A percentile compares a stretch with the other conserved stretches of the same genome.
These are phyloP conservation scores for Anthonomus grandis DNA, from an alignment of 1,140 invertebrate genomes.

Conservation along the genomic window DNA sequence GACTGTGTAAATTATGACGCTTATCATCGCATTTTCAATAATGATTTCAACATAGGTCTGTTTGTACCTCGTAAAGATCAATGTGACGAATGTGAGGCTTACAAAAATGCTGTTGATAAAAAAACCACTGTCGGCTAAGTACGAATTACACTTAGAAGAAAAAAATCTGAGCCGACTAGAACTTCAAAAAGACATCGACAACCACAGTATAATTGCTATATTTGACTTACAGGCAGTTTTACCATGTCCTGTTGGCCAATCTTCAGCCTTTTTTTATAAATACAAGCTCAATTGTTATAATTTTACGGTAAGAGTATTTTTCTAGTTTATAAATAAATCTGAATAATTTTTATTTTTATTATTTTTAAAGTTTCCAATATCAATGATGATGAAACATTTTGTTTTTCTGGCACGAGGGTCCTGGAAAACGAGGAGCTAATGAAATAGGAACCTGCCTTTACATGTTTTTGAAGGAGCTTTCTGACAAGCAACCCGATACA, in stretches of 20 bases:
- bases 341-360: not conserved
- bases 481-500: not conserved
- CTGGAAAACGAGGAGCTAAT: no score
- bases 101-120: slow-evolving; percentile 8
- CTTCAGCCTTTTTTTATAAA: slow-evolving; percentile 39
- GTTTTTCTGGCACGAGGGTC: not conserved
- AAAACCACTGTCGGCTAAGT: not conserved
- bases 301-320: slow-evolving; percentile 1
- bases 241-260: slow-evolving; percentile 32
- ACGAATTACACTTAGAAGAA: not conserved
- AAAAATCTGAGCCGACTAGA: not conserved
- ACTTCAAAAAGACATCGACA: not conserved
- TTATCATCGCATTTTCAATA: slow-evolving; percentile 42
- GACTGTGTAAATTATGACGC: slow-evolving; percentile 32
- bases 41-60: slow-evolving; percentile 44
- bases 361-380: not conserved
- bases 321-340: slow-evolving; percentile 24
- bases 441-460: not conserved
- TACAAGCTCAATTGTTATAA: slow-evolving; percentile 46
- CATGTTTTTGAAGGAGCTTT: not conserved
- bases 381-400: not conserved
- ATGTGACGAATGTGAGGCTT: slow-evolving; percentile 44
- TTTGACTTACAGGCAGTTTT: slow-evolving; percentile 42
- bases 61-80: slow-evolving; percentile 38
- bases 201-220: slow-evolving; percentile 18